Percentiles rank a stretch among this genome's conserved stretches.
phyloP scores from a whole-genome alignment of 2,797 vertebrate species.

The Gila robusta region DNA sequence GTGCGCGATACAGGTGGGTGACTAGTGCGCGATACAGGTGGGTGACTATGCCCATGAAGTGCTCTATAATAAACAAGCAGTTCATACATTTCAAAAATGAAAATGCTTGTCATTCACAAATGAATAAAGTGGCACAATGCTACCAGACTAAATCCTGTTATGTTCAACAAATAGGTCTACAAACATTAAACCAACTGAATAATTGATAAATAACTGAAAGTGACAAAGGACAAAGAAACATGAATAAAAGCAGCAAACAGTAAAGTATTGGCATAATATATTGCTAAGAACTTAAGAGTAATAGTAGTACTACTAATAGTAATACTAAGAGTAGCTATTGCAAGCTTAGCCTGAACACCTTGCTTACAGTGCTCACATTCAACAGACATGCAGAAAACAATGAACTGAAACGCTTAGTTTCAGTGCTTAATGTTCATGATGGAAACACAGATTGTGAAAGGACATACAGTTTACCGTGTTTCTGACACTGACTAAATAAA shows the following conservation, averaged over 20 bases:
- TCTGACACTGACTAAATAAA: too few species aligned
- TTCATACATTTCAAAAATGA: background rate
- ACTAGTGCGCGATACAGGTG: too few species aligned
- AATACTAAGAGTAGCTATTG: background rate
- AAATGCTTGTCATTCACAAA: background rate
- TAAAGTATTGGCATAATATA: background rate
- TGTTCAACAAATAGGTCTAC: background rate
- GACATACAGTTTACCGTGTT: too few species aligned
- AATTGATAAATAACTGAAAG: background rate
- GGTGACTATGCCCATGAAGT: background rate
- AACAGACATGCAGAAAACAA: too few species aligned
- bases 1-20: too few species aligned
- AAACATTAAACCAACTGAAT: background rate
- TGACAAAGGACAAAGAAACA: too few species aligned
- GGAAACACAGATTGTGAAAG: too few species aligned
- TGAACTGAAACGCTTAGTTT: too few species aligned
- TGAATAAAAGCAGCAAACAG: background rate
- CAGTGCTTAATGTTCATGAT: background rate
- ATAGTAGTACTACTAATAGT: too few species aligned
- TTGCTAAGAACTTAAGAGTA: background rate
- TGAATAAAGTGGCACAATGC: background rate
- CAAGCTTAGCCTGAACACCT: background rate
- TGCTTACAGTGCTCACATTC: too few species aligned
- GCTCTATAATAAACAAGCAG: background rate
- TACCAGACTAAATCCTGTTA: background rate